phyloP scores from a whole-genome alignment of 1,140 invertebrate species.

The Euschistus heros region DNA sequence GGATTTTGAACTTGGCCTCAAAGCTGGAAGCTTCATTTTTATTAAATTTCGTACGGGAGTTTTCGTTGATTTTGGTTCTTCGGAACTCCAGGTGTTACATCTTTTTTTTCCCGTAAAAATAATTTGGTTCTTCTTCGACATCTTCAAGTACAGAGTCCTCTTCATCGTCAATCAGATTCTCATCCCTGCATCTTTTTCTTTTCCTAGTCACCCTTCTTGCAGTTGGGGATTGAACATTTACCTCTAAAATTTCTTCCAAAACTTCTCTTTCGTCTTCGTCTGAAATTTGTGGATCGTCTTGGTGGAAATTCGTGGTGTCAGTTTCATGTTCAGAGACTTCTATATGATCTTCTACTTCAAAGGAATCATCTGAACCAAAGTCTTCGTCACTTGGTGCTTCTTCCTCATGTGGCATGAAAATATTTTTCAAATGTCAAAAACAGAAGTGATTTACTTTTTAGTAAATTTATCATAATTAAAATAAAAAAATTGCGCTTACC shows the following conservation, averaged over 20 bases:
- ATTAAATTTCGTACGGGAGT: background rate
- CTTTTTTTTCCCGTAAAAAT: background rate
- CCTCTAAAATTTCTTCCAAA: background rate
- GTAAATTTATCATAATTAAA: background rate
- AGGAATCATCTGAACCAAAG: background rate
- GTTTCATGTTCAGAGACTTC: background rate
- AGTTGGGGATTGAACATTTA: background rate
- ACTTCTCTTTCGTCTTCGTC: background rate
- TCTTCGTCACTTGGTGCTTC: background rate
- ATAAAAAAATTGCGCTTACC: background rate
- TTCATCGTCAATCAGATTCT: background rate
- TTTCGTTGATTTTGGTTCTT: background rate
- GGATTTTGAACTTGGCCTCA: background rate
- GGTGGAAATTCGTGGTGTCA: too few relatives aligned
- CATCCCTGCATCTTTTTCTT: background rate
- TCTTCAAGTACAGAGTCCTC: background rate
- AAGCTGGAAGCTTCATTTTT: background rate
- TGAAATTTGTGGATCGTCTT: too few relatives aligned
- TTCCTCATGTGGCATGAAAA: background rate
- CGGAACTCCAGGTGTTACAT: background rate
- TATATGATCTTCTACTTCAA: background rate
- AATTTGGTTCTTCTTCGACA: background rate
- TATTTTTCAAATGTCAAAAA: too few relatives aligned
- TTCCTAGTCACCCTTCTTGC: background rate
- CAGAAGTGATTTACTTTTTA: background rate